phyloP scores from a whole-genome alignment of 2,888 invertebrate genomes.

The Netelia inedita region DNA sequence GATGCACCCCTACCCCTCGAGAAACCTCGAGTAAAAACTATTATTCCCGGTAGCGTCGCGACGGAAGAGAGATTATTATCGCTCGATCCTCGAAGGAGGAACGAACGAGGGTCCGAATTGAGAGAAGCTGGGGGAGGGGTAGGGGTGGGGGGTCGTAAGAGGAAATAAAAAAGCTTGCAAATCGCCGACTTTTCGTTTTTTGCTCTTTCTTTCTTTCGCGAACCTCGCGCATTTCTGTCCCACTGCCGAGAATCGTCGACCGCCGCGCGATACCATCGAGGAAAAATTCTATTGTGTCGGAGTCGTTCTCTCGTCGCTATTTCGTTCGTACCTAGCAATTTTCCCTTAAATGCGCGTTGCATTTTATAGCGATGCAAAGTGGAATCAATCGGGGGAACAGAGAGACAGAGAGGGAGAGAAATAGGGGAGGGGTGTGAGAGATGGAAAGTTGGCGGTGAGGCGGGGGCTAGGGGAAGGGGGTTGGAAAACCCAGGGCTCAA shows the following conservation, averaged over 20 bases:
- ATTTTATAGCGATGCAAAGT: slow-evolving; percentile 73
- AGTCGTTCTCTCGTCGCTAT: slow-evolving; percentile 52
- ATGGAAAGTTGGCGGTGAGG: slow-evolving; percentile 39
- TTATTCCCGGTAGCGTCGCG: slow-evolving; percentile 9
- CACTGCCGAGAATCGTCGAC: slow-evolving; percentile 15
- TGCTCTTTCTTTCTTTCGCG: slow-evolving; percentile 6
- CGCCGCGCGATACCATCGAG: slow-evolving; percentile 47
- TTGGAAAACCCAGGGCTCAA: slow-evolving; percentile 33
- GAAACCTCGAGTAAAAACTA: slow-evolving; percentile 19
- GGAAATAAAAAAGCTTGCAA: neutral
- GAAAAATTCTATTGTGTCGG: slow-evolving; percentile 63
- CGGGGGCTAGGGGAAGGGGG: too few relatives aligned
- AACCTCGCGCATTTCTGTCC: neutral
- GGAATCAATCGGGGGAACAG: slow-evolving; percentile 71
- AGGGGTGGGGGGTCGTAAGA: slow-evolving; percentile 7
- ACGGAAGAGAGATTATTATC: slow-evolving; percentile 24
- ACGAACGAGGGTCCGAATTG: slow-evolving; percentile 14
- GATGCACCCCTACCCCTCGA: neutral
- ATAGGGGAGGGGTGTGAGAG: slow-evolving; percentile 24
- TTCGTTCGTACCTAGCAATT: slow-evolving; percentile 68
- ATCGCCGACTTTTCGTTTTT: neutral
- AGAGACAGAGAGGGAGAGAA: slow-evolving; percentile 42
- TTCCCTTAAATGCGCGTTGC: slow-evolving; percentile 71
- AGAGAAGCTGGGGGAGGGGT: neutral
- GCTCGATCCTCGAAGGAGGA: neutral